Percentiles rank a stretch among this genome's conserved stretches.
Evolutionary conservation across 92 coral and sea anemone genomes (phyloP).

Genomic region (Porites rus): DNA sequence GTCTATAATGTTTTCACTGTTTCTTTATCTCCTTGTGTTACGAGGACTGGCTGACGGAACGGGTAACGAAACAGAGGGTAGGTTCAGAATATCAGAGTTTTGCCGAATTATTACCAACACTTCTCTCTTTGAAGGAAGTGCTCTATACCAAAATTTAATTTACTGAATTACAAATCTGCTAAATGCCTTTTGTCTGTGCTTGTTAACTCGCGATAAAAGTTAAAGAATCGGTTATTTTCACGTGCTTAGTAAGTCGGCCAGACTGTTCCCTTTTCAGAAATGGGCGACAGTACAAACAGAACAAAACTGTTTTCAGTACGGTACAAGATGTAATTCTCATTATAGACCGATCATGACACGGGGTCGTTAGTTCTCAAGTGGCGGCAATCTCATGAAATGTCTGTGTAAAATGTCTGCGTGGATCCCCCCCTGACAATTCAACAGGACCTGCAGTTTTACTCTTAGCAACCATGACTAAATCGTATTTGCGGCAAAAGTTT

Average conservation of each 20-base stretch:
- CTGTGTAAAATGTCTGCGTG: no score
- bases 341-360: background rate
- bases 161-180: no score
- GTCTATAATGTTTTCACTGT: conserved; percentile 21
- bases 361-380: background rate
- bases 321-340: no score
- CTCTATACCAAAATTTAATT: background rate
- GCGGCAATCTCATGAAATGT: background rate
- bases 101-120: background rate
- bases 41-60: background rate
- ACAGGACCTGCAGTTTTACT: no score
- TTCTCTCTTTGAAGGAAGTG: background rate
- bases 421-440: no score
- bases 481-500: no score
- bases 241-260: background rate
- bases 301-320: background rate
- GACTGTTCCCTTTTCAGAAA: no score
- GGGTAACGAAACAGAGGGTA: conserved; percentile 33
- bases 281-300: background rate
- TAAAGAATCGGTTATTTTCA: background rate
- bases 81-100: background rate
- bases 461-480: no score
- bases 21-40: background rate
- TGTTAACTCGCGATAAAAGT: background rate
- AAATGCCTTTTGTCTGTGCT: no score